Conservation (phyloP, 1,140 invertebrate genomes). For the Pseudomyrmex cubaensis region DNA sequence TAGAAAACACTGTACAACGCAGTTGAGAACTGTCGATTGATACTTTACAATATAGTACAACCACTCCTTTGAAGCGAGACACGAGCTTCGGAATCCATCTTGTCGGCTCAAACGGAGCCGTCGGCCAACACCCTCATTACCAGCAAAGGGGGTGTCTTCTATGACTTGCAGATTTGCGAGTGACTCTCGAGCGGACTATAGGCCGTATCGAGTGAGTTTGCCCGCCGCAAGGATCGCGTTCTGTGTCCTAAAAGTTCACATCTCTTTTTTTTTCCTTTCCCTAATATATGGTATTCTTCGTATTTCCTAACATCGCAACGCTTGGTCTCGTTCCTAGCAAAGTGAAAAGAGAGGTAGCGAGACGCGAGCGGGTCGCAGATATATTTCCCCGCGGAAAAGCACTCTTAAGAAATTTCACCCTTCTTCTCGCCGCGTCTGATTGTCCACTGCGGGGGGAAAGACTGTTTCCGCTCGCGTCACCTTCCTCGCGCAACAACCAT, state of each 20-base stretch:
- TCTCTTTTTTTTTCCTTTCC: neutral
- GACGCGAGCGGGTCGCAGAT: constrained; percentile 25
- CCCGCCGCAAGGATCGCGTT: constrained; percentile 48
- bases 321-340: constrained; percentile 63
- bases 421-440: neutral
- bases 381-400: neutral
- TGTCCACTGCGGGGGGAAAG: neutral
- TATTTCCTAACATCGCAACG: constrained; percentile 51
- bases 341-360: constrained; percentile 59
- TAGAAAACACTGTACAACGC: constrained; percentile 86
- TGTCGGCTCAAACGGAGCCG: neutral
- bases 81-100: constrained; percentile 67
- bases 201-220: constrained; percentile 67
- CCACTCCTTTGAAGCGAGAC: constrained; percentile 78
- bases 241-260: neutral
- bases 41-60: constrained; percentile 86
- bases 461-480: constrained; percentile 42
- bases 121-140: neutral
- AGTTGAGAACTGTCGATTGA: constrained; percentile 83
- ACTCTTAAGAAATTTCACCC: too few relatives aligned
- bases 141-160: constrained; percentile 4
- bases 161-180: constrained; percentile 39
- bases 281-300: neutral
- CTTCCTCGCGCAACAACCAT: constrained; percentile 31
- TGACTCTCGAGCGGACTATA: constrained; percentile 64